A percentile compares a stretch with the other conserved stretches of the same genome.
Evolutionary conservation across 2,113 vertebrate species (phyloP).

Genomic region (Tor tambroides): DNA sequence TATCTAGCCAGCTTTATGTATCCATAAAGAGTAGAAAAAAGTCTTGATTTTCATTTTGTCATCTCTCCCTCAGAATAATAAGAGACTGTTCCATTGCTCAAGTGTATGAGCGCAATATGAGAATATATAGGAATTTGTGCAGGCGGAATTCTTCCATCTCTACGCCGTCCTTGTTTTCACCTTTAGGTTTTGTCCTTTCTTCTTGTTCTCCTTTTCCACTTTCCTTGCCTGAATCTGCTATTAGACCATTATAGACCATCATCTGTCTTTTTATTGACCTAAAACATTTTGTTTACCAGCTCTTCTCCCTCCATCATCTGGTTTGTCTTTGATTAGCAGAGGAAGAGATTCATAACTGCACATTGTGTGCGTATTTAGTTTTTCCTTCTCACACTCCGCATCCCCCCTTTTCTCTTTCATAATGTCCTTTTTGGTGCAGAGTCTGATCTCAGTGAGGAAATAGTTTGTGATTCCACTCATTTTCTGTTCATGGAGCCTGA

Average conservation of each 20-base stretch:
- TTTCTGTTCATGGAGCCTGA: not conserved
- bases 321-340: constrained; percentile 34
- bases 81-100: not conserved
- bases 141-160: not conserved
- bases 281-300: constrained; percentile 43
- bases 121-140: not conserved
- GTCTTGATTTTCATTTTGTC: not conserved
- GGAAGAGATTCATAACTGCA: constrained; percentile 8
- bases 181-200: not conserved
- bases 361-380: not conserved
- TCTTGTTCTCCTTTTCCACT: not conserved
- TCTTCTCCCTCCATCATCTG: not conserved
- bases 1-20: not conserved
- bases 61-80: not conserved
- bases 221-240: not conserved
- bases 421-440: constrained; percentile 12
- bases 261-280: constrained; percentile 21
- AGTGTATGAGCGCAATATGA: not conserved
- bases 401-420: not conserved
- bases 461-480: not conserved
- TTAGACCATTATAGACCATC: constrained; percentile 12
- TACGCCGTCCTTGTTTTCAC: not conserved
- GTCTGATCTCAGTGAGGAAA: constrained; percentile 19
- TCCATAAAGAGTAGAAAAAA: not conserved
- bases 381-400: not conserved